Conservation (phyloP, 64 coral and sea anemone genomes). For the Montipora efflorescens region DNA sequence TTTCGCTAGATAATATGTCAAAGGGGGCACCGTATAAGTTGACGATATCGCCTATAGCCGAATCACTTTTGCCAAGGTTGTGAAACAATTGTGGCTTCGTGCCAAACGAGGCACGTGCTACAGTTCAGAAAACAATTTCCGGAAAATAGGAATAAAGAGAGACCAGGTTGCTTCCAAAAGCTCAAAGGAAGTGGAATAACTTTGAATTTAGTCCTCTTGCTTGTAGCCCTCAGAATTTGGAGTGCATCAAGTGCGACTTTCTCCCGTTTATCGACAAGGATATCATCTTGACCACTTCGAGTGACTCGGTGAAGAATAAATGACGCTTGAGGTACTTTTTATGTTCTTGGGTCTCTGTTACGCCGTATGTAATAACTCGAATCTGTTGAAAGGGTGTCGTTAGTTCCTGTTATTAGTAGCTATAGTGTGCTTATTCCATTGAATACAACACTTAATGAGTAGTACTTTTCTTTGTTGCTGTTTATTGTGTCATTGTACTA, state of each 20-base stretch:
- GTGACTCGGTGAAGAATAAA: background rate
- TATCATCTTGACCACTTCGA: no score
- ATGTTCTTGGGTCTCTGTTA: no score
- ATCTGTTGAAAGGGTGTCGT: no score
- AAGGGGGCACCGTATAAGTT: no score
- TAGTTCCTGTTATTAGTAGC: background rate
- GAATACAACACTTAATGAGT: background rate
- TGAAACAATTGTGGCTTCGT: conserved; percentile 43
- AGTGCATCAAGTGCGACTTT: no score
- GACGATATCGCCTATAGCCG: no score
- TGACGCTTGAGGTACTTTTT: background rate
- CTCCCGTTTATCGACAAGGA: no score
- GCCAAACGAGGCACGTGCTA: conserved; percentile 54
- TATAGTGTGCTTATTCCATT: background rate
- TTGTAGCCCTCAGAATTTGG: background rate
- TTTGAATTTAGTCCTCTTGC: background rate
- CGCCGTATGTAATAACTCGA: no score
- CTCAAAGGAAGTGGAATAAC: conserved; percentile 9
- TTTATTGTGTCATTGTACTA: background rate
- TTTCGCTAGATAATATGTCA: no score
- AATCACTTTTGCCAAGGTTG: no score
- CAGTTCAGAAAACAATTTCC: conserved; percentile 58
- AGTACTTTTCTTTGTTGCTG: background rate
- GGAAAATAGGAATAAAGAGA: conserved; percentile 66
- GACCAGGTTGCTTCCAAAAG: conserved; percentile 74